A percentile compares a stretch with the other conserved stretches of the same genome.
These are phyloP conservation scores for Myripristis murdjan DNA, from an alignment of 2,797 vertebrate genomes.

Conservation along the genomic window DNA sequence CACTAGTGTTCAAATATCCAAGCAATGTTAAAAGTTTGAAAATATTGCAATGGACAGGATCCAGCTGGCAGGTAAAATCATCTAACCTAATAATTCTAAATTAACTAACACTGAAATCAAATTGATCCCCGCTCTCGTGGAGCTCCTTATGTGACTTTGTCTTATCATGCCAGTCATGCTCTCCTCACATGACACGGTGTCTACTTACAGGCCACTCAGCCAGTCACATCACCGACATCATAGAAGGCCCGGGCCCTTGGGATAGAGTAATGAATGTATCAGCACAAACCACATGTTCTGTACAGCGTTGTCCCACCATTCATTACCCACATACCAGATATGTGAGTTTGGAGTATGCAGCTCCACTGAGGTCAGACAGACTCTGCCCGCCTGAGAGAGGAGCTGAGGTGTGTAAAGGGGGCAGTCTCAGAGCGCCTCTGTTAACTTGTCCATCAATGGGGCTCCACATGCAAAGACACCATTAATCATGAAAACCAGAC, in stretches of 20 bases:
- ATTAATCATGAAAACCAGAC: constrained; percentile 64
- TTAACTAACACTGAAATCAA: not conserved
- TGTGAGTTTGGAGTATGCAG: constrained; percentile 18
- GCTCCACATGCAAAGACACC: constrained; percentile 64
- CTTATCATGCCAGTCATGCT: constrained; percentile 44
- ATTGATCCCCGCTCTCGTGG: not conserved
- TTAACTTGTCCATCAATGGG: constrained; percentile 66
- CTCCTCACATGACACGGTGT: constrained; percentile 49
- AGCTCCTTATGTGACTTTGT: constrained; percentile 20
- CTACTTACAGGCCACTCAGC: constrained; percentile 28
- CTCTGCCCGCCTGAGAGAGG: not conserved
- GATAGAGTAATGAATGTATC: constrained; percentile 53
- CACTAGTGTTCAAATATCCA: too few species aligned
- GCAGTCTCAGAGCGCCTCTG: constrained; percentile 43
- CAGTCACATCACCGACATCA: constrained; percentile 37
- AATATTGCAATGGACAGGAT: not conserved
- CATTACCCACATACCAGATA: constrained; percentile 54
- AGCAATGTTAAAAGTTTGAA: too few species aligned
- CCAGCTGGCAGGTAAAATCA: not conserved
- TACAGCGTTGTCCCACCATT: constrained; percentile 32
- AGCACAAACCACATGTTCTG: constrained; percentile 44
- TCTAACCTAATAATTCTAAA: not conserved
- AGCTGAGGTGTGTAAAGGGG: constrained; percentile 38
- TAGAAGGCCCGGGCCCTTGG: constrained; percentile 30
- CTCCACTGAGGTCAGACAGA: constrained; percentile 30